These are phyloP conservation scores for Limenitis camilla DNA, from an alignment of 2,888 invertebrate genomes.

Conservation along the genomic window DNA sequence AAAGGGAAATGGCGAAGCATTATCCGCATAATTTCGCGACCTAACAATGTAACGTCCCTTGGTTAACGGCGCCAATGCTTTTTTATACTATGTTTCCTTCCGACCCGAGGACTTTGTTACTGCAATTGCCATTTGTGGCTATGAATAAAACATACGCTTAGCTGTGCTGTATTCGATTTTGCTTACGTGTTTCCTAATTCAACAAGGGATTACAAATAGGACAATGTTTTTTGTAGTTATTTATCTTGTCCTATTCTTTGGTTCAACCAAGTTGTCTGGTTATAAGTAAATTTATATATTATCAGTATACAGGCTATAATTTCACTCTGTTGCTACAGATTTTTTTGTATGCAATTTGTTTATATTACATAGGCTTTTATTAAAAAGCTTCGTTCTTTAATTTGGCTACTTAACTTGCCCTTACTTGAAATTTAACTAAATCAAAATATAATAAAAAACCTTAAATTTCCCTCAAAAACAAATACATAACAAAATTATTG, in stretches of 20 bases:
- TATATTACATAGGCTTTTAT: no score
- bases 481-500: no score
- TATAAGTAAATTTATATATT: no score
- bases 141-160: conserved; percentile 64
- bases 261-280: no score
- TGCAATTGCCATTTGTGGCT: conserved; percentile 57
- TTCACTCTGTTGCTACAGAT: no score
- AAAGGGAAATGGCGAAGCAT: conserved; percentile 43
- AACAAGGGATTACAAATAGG: conserved; percentile 14
- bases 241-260: neutral
- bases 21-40: conserved; percentile 47
- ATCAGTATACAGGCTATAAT: no score
- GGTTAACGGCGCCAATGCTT: conserved; percentile 39
- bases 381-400: no score
- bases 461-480: no score
- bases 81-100: conserved; percentile 36
- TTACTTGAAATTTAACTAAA: no score
- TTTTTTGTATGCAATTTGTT: no score
- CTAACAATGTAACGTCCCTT: conserved; percentile 43
- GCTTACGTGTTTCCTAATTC: conserved; percentile 30
- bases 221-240: conserved; percentile 6
- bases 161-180: conserved; percentile 53
- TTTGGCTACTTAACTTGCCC: no score
- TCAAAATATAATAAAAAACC: no score
- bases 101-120: conserved; percentile 39